A percentile compares a stretch with the other conserved stretches of the same genome.
phyloP scores from a whole-genome alignment of 2,888 invertebrate genomes.

The Syrista parreyssii region DNA sequence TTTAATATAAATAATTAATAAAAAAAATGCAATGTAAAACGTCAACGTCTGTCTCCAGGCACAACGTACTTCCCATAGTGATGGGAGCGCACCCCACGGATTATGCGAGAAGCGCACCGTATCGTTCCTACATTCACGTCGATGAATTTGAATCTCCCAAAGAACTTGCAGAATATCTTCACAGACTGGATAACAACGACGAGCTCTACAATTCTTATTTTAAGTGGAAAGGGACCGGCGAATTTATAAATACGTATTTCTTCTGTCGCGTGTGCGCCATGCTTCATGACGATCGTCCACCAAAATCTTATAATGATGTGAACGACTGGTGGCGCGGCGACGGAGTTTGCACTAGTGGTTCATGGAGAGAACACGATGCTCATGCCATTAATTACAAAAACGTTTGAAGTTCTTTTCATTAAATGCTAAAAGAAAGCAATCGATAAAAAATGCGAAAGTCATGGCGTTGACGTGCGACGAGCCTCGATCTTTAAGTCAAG shows the following conservation, averaged over 20 bases:
- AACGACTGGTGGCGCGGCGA: constrained; percentile 94
- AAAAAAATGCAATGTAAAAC: neutral
- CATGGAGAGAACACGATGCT: constrained; percentile 71
- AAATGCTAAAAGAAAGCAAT: neutral
- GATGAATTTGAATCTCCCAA: constrained; percentile 92
- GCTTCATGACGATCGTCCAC: constrained; percentile 76
- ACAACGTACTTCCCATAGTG: constrained; percentile 91
- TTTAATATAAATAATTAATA: neutral
- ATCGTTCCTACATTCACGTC: constrained; percentile 93
- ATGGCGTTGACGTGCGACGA: neutral
- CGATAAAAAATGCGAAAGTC: neutral
- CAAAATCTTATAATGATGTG: constrained; percentile 80
- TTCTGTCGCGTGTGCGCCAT: constrained; percentile 92
- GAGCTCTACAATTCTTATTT: constrained; percentile 94
- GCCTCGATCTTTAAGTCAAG: neutral
- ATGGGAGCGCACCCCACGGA: constrained; percentile 96
- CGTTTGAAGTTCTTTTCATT: constrained; percentile 27
- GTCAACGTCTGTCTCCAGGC: constrained; percentile 63
- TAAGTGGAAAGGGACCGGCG: constrained; percentile 93
- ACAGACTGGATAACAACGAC: constrained; percentile 87
- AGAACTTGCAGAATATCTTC: constrained; percentile 88
- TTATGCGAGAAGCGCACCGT: constrained; percentile 88
- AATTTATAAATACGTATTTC: constrained; percentile 95
- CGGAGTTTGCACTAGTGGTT: constrained; percentile 80
- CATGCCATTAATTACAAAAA: constrained; percentile 28